Evolutionary conservation across 2,113 vertebrate genomes (phyloP).

Genomic region (Triplophysa rosa): DNA sequence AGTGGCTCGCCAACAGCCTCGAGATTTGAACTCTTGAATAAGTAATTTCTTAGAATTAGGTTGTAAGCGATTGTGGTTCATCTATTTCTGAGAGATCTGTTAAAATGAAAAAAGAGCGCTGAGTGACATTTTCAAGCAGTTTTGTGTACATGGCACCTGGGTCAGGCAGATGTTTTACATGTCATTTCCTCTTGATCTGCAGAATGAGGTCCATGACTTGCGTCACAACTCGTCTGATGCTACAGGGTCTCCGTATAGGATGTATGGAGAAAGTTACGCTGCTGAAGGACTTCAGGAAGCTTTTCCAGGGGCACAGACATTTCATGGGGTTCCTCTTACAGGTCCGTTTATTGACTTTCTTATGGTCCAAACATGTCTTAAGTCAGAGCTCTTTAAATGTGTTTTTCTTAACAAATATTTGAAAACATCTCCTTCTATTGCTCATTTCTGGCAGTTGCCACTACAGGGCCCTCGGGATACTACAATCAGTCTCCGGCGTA

Average conservation of each 20-base stretch:
- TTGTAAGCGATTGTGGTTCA: too few species aligned
- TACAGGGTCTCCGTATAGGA: constrained; percentile 77
- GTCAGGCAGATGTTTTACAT: too few species aligned
- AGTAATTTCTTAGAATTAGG: too few species aligned
- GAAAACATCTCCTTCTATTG: not conserved
- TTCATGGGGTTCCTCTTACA: constrained; percentile 88
- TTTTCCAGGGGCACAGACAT: constrained; percentile 84
- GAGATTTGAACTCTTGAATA: too few species aligned
- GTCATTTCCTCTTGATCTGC: constrained; percentile 26
- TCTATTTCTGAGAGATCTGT: too few species aligned
- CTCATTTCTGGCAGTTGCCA: constrained; percentile 77
- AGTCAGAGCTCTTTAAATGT: not conserved
- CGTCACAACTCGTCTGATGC: constrained; percentile 80
- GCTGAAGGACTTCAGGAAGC: constrained; percentile 81
- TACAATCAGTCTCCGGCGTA: constrained; percentile 93
- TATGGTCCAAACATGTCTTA: not conserved
- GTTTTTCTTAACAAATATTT: not conserved
- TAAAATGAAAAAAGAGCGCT: too few species aligned
- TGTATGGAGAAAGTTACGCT: constrained; percentile 83
- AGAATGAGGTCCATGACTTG: constrained; percentile 96
- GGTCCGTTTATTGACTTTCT: constrained; percentile 66
- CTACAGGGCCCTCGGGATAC: constrained; percentile 86
- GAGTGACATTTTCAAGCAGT: too few species aligned
- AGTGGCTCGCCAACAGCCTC: constrained; percentile 33
- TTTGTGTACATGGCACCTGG: too few species aligned